Conservation (phyloP, 2,797 vertebrate genomes). For the Galago senegalensis region DNA sequence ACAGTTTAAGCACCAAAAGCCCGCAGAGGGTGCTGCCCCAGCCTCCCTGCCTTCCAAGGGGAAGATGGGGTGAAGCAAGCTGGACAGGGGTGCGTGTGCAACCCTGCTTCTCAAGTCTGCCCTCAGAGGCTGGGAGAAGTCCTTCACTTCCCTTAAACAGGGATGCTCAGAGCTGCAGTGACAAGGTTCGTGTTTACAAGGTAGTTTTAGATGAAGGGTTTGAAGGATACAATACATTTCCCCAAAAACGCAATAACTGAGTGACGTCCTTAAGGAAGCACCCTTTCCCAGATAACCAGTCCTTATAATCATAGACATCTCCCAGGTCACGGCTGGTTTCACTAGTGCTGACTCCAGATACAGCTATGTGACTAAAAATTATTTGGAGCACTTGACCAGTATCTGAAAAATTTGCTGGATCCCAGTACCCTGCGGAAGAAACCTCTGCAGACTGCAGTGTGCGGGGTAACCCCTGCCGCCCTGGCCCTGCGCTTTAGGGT, state of each 20-base stretch:
- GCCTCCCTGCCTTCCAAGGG: neutral
- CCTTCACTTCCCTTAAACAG: neutral
- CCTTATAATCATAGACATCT: neutral
- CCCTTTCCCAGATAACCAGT: neutral
- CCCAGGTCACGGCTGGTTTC: neutral
- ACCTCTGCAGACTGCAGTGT: neutral
- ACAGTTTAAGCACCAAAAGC: slow-evolving; percentile 79
- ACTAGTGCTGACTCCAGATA: neutral
- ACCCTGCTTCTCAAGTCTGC: neutral
- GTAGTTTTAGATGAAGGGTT: neutral
- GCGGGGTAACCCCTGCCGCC: neutral
- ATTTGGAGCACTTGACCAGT: neutral
- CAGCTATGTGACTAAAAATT: neutral
- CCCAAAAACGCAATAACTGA: neutral
- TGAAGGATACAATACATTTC: neutral
- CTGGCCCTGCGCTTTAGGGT: accelerated
- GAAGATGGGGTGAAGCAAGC: neutral
- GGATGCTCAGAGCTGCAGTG: neutral
- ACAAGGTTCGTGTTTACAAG: neutral
- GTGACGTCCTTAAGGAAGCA: neutral
- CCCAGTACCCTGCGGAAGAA: neutral
- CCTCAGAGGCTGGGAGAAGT: neutral
- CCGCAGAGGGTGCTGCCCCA: neutral
- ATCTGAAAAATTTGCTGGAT: slow-evolving; percentile 26
- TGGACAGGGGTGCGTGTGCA: neutral